These are phyloP conservation scores for Eudasyphora cyanicolor DNA, from an alignment of 2,888 invertebrate genomes.

Conservation along the genomic window DNA sequence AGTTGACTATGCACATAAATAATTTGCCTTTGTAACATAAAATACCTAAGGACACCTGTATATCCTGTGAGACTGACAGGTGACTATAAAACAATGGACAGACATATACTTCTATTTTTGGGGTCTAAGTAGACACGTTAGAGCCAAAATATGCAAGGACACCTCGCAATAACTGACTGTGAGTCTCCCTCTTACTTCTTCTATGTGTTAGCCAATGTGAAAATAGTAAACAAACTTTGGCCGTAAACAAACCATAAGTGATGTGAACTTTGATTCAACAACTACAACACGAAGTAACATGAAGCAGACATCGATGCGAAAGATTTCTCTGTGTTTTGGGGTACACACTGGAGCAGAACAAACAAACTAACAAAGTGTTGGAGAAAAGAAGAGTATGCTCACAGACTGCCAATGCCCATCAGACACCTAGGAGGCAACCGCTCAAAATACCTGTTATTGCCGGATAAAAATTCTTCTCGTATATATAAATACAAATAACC, in stretches of 20 bases:
- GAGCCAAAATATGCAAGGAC: conserved; percentile 6
- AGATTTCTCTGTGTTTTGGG: background rate
- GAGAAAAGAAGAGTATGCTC: conserved; percentile 29
- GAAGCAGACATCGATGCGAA: background rate
- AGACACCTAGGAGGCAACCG: conserved; percentile 48
- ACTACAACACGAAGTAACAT: background rate
- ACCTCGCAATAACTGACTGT: background rate
- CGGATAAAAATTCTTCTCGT: background rate
- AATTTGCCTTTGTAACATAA: background rate
- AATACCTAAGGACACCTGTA: background rate
- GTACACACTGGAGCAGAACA: background rate
- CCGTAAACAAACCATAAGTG: conserved; percentile 64
- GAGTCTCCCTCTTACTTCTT: background rate
- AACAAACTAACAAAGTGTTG: conserved; percentile 48
- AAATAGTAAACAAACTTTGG: conserved; percentile 62
- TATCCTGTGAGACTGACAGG: conserved; percentile 33
- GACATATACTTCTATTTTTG: background rate
- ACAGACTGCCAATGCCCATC: conserved; percentile 46
- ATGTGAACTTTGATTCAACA: conserved; percentile 62
- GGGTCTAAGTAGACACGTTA: background rate
- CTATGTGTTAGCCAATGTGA: conserved; percentile 22
- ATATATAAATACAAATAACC: background rate
- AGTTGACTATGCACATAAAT: background rate
- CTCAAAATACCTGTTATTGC: conserved; percentile 5
- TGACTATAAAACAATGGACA: conserved; percentile 42